These are phyloP conservation scores for Chelidonichthys spinosus DNA, from an alignment of 2,797 vertebrate species.

Conservation along the genomic window DNA sequence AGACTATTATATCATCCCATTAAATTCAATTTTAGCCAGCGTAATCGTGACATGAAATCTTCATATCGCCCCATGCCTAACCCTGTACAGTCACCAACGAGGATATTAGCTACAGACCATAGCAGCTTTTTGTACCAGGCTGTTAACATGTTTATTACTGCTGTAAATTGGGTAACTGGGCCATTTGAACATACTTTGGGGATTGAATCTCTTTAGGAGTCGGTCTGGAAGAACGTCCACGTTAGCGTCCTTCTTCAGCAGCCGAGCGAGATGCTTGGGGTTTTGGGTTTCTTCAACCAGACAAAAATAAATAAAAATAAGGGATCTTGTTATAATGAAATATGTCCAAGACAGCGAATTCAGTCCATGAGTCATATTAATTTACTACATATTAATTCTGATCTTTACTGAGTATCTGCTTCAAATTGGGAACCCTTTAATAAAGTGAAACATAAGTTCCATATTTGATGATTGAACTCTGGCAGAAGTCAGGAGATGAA, in stretches of 20 bases:
- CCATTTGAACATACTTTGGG: no score
- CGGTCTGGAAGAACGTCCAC: no score
- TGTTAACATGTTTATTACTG: no score
- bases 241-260: no score
- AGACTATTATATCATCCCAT: neutral
- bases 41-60: neutral
- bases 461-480: no score
- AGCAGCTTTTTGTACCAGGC: no score
- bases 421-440: neutral
- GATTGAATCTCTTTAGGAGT: no score
- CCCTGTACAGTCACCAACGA: no score
- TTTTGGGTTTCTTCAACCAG: neutral
- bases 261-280: no score
- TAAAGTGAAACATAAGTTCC: neutral
- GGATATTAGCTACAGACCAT: no score
- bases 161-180: no score
- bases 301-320: neutral
- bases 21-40: neutral
- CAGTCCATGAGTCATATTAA: neutral
- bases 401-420: neutral
- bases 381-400: neutral
- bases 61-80: neutral
- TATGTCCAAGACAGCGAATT: neutral
- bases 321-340: neutral
- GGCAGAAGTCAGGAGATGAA: conserved; percentile 27